A percentile compares a stretch with the other conserved stretches of the same genome.
These are phyloP conservation scores for Dicentrarchus labrax DNA, from an alignment of 2,113 vertebrate genomes.

Conservation along the genomic window DNA sequence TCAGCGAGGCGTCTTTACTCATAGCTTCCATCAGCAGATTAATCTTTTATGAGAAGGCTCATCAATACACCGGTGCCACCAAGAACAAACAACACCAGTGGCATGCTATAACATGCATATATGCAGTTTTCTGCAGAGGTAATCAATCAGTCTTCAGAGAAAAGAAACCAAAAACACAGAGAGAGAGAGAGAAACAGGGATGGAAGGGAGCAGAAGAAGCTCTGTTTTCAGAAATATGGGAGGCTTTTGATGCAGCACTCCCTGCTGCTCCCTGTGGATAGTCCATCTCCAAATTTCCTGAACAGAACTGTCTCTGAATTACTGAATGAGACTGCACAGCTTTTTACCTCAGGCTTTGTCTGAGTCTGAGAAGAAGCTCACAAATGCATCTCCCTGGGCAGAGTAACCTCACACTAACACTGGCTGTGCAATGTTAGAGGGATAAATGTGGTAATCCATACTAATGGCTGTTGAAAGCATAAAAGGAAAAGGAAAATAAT, in stretches of 20 bases:
- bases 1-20: slow-evolving; percentile 27
- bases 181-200: neutral
- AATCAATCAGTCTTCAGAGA: slow-evolving; percentile 16
- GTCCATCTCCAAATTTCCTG: slow-evolving; percentile 28
- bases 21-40: slow-evolving; percentile 57
- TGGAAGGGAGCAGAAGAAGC: neutral
- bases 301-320: slow-evolving; percentile 39
- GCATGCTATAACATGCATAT: neutral
- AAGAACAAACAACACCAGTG: slow-evolving; percentile 6
- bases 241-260: slow-evolving; percentile 12
- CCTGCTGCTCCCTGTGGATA: slow-evolving; percentile 25
- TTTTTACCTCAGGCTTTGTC: slow-evolving; percentile 22
- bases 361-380: slow-evolving; percentile 3
- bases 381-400: slow-evolving; percentile 29
- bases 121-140: neutral
- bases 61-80: slow-evolving; percentile 41
- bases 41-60: slow-evolving; percentile 53
- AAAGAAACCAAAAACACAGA: slow-evolving; percentile 13
- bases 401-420: neutral
- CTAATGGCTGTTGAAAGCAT: slow-evolving; percentile 24
- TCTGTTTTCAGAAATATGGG: slow-evolving; percentile 7
- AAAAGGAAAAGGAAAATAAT: slow-evolving; percentile 6
- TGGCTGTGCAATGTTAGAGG: neutral
- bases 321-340: slow-evolving; percentile 12
- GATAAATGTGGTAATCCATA: slow-evolving; percentile 26